These are phyloP conservation scores for Drosophila mayaguana DNA, from an alignment of 2,888 invertebrate species.

Conservation along the genomic window DNA sequence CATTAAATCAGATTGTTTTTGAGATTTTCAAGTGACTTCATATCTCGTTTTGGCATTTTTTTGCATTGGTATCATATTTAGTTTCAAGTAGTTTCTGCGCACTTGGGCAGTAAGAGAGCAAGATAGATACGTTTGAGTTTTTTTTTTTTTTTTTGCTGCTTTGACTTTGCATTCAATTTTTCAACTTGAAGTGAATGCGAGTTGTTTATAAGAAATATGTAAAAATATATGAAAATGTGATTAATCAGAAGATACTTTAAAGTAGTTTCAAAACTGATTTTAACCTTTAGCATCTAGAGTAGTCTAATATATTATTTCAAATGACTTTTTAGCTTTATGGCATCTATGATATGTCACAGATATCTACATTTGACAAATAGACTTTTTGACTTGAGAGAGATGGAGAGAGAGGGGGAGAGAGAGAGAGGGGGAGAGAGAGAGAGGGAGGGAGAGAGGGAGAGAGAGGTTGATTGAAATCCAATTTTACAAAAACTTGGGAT, in stretches of 20 bases:
- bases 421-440: too few species aligned
- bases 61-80: neutral
- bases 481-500: neutral
- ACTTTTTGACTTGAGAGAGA: too few species aligned
- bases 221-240: neutral
- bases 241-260: neutral
- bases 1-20: slow-evolving; percentile 7
- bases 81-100: slow-evolving; percentile 3
- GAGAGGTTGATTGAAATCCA: too few species aligned
- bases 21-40: slow-evolving; percentile 13
- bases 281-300: neutral
- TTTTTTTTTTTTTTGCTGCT: neutral
- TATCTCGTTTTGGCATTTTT: neutral
- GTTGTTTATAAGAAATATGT: neutral
- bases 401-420: too few species aligned
- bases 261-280: neutral
- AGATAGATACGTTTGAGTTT: neutral
- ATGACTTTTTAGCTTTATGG: neutral
- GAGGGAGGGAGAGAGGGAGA: neutral
- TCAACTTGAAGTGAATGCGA: neutral
- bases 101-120: neutral
- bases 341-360: neutral
- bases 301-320: neutral
- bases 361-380: neutral
- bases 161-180: neutral